Conservation (phyloP, 2,888 invertebrate genomes). For the Hydrotaea cyrtoneurina region DNA sequence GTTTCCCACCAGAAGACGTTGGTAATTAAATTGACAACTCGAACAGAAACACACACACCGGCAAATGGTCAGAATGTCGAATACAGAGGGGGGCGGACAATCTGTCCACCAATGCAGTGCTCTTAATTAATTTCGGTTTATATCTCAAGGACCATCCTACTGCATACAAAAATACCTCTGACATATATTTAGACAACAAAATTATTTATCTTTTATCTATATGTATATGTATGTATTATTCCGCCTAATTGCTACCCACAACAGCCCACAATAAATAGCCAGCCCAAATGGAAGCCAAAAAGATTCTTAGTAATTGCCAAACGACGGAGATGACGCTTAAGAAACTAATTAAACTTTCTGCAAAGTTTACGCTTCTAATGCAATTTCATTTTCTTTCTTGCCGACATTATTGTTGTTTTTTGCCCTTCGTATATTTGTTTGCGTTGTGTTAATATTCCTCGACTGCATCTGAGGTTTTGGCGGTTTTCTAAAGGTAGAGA, state of each 20-base stretch:
- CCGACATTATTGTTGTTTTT: slow-evolving; percentile 25
- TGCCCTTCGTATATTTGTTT: slow-evolving; percentile 32
- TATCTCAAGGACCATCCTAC: background rate
- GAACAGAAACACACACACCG: background rate
- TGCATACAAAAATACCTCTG: background rate
- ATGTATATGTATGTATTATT: background rate
- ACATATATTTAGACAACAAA: slow-evolving; percentile 37
- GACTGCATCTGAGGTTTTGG: slow-evolving; percentile 26
- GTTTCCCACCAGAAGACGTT: background rate
- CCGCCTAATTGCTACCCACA: background rate
- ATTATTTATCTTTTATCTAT: slow-evolving; percentile 30
- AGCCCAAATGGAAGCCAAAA: background rate
- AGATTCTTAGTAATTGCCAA: slow-evolving; percentile 45
- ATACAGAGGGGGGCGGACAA: too few relatives aligned
- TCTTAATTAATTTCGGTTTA: background rate
- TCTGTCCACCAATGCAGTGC: background rate
- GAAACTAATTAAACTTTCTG: slow-evolving; percentile 69
- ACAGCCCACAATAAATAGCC: background rate
- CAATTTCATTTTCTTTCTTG: slow-evolving; percentile 24
- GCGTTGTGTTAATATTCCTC: background rate
- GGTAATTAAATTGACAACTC: background rate
- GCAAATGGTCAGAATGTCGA: too few relatives aligned
- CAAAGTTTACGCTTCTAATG: slow-evolving; percentile 58
- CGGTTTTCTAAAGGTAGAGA: slow-evolving; percentile 53
- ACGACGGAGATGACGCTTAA: slow-evolving; percentile 61